phyloP scores from a whole-genome alignment of 35 echinoderm and acorn worm genomes.

The Ophioderma brevispina region DNA sequence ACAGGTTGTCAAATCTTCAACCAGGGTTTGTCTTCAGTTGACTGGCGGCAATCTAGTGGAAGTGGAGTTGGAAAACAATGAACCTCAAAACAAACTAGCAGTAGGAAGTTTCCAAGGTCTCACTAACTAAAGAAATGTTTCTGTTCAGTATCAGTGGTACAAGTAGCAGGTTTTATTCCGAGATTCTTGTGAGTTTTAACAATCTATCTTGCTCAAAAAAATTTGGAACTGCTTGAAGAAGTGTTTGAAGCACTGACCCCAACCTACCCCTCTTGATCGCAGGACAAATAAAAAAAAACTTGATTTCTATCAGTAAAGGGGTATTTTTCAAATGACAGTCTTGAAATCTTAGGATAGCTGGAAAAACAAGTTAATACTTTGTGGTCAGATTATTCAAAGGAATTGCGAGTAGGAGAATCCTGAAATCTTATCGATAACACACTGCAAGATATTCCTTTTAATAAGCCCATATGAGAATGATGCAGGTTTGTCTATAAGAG shows the following conservation, averaged over 20 bases:
- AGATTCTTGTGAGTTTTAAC: not conserved
- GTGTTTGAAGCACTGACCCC: not conserved
- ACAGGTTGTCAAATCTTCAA: not conserved
- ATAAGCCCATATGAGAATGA: not conserved
- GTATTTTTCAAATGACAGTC: too few relatives aligned
- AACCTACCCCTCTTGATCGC: too few relatives aligned
- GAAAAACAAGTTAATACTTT: too few relatives aligned
- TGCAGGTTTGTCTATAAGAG: not conserved
- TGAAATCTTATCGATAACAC: too few relatives aligned
- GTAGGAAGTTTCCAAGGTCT: not conserved
- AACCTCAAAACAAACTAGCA: not conserved
- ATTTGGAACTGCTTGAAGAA: not conserved
- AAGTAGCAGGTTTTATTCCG: not conserved
- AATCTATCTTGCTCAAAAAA: not conserved
- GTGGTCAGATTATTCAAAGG: too few relatives aligned
- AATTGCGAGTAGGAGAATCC: too few relatives aligned
- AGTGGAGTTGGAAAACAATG: not conserved
- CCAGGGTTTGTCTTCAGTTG: not conserved
- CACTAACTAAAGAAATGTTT: not conserved
- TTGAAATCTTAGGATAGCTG: too few relatives aligned
- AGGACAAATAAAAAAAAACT: too few relatives aligned
- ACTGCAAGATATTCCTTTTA: not conserved
- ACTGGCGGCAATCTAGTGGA: not conserved
- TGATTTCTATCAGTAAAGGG: too few relatives aligned
- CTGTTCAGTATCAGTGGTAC: not conserved